Percentiles rank a stretch among this genome's conserved stretches.
phyloP scores from a whole-genome alignment of 2,113 vertebrate species.

The Peromyscus polionotus region DNA sequence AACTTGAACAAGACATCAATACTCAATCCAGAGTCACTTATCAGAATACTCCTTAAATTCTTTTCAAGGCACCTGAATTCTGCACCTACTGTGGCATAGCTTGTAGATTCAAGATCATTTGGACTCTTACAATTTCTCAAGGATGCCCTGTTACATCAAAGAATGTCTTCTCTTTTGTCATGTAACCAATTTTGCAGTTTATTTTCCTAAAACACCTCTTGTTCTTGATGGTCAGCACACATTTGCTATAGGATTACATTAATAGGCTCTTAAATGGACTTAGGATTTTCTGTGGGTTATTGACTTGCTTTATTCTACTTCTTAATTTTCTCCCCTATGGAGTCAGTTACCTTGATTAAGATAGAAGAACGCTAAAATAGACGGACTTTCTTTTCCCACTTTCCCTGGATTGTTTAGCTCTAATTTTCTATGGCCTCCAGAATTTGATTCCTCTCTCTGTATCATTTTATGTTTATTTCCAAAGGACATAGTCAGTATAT shows the following conservation, averaged over 20 bases:
- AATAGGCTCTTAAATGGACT: background rate
- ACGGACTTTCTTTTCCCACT: slow-evolving; percentile 24
- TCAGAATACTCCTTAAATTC: background rate
- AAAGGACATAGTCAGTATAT: background rate
- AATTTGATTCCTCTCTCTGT: background rate
- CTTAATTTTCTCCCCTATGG: background rate
- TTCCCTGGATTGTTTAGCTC: background rate
- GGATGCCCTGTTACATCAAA: background rate
- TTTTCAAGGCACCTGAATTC: background rate
- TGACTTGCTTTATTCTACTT: slow-evolving; percentile 35
- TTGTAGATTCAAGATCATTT: background rate
- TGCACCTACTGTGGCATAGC: background rate
- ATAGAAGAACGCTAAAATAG: background rate
- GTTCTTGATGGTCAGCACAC: background rate
- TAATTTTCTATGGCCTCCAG: background rate
- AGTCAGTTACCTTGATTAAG: background rate
- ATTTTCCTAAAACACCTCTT: background rate
- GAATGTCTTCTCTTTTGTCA: background rate
- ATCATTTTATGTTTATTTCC: slow-evolving; percentile 14
- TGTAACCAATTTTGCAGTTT: background rate
- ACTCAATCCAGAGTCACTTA: background rate
- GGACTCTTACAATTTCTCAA: slow-evolving; percentile 17
- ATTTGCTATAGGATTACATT: background rate
- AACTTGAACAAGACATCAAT: background rate
- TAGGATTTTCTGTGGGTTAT: background rate